Conservation (phyloP, 2,113 vertebrate species). For the Spheniscus mendiculus region DNA sequence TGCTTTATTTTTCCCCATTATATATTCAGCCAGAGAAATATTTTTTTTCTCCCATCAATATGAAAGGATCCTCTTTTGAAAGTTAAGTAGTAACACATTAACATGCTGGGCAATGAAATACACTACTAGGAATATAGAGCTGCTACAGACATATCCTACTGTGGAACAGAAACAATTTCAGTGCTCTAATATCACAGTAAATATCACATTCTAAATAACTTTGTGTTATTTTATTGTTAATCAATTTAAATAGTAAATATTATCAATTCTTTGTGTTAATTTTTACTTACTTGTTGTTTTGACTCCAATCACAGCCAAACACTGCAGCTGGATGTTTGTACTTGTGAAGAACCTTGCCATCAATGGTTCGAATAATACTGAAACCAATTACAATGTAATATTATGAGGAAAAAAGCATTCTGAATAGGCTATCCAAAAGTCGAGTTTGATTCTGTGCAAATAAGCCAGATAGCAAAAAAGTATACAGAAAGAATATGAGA, state of each 20-base stretch:
- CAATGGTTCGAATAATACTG: slow-evolving; percentile 93
- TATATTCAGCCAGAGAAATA: not conserved
- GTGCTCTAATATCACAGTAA: not conserved
- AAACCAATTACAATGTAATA: slow-evolving; percentile 40
- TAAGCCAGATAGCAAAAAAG: not conserved
- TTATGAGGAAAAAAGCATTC: not conserved
- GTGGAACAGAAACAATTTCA: not conserved
- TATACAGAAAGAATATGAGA: not conserved
- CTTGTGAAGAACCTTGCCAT: slow-evolving; percentile 92
- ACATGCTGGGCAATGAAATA: not conserved
- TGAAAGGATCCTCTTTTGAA: not conserved
- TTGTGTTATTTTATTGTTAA: not conserved
- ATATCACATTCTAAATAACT: not conserved
- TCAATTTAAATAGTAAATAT: not conserved
- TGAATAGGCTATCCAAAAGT: not conserved
- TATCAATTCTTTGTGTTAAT: not conserved
- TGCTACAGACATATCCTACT: not conserved
- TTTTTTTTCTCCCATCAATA: not conserved
- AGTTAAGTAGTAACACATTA: not conserved
- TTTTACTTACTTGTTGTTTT: slow-evolving; percentile 94
- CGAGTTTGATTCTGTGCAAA: not conserved
- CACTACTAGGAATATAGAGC: not conserved
- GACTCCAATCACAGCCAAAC: slow-evolving; percentile 98
- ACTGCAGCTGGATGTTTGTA: slow-evolving; percentile 96
- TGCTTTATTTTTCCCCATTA: accelerated